Conservation (phyloP, 2,888 invertebrate species). For the Miltochrista miniata region DNA sequence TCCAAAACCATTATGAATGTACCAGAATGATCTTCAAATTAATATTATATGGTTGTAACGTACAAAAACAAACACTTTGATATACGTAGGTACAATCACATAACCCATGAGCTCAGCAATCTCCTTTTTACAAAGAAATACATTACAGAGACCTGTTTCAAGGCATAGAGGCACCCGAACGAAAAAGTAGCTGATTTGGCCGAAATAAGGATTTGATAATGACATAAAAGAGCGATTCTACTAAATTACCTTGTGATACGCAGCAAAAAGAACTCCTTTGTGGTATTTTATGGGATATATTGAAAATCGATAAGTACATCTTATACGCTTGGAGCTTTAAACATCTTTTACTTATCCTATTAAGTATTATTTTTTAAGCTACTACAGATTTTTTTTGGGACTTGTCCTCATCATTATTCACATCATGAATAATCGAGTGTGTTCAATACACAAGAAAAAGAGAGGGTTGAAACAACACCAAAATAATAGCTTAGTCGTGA, state of each 20-base stretch:
- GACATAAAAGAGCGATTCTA: constrained; percentile 40
- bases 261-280: constrained; percentile 28
- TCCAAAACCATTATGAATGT: not conserved
- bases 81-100: not conserved
- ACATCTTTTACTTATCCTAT: not conserved
- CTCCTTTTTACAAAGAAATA: constrained; percentile 27
- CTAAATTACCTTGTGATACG: constrained; percentile 35
- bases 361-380: too few relatives aligned
- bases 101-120: constrained; percentile 11
- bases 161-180: constrained; percentile 9
- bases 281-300: constrained; percentile 19
- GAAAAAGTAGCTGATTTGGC: constrained; percentile 32
- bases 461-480: too few relatives aligned
- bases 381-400: too few relatives aligned
- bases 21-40: too few relatives aligned
- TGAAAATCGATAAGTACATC: constrained; percentile 11
- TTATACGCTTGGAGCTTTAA: not conserved
- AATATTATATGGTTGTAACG: too few relatives aligned
- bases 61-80: constrained; percentile 8
- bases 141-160: constrained; percentile 33
- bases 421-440: too few relatives aligned
- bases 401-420: too few relatives aligned
- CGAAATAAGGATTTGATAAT: constrained; percentile 39
- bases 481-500: too few relatives aligned
- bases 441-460: too few relatives aligned